These are phyloP conservation scores for Megaceryle torquata DNA, from an alignment of 2,113 vertebrate species.

Conservation along the genomic window DNA sequence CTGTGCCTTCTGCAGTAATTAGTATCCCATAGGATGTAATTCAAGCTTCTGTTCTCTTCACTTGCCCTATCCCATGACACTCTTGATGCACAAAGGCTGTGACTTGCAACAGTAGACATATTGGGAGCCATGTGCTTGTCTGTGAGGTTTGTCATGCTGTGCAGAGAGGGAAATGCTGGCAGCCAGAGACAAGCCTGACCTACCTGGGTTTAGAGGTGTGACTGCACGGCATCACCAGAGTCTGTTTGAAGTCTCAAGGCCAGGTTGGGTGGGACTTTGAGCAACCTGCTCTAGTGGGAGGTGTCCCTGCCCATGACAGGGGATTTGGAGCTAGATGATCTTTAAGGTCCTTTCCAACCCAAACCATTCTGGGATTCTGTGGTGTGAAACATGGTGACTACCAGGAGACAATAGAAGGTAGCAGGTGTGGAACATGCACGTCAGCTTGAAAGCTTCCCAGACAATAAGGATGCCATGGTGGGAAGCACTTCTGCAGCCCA, in stretches of 20 bases:
- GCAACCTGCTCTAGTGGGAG: background rate
- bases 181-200: background rate
- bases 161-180: background rate
- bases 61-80: background rate
- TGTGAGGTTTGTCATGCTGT: background rate
- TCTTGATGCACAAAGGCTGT: background rate
- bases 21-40: background rate
- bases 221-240: background rate
- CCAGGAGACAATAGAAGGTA: background rate
- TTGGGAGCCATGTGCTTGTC: background rate
- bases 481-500: background rate
- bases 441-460: background rate
- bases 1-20: background rate
- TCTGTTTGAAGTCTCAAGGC: background rate
- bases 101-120: background rate
- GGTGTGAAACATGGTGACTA: background rate
- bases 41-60: background rate
- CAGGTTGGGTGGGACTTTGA: background rate
- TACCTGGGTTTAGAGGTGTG: background rate
- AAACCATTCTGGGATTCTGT: background rate
- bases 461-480: background rate
- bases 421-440: background rate
- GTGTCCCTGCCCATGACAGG: background rate
- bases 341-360: background rate
- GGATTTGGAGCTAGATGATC: background rate